phyloP scores from a whole-genome alignment of 2,888 invertebrate genomes.

The Dynastes grantii region DNA sequence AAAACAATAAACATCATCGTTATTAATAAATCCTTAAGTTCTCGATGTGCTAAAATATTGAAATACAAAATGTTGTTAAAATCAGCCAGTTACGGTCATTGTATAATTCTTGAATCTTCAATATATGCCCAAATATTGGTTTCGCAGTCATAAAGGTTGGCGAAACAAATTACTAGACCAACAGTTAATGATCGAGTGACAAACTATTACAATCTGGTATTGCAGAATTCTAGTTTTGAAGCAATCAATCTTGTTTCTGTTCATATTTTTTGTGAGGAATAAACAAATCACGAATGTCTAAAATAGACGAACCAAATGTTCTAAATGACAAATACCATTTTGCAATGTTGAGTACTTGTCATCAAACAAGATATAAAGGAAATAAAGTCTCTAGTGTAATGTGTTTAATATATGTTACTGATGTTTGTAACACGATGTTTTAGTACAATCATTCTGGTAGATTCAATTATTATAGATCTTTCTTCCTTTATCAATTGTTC shows the following conservation, averaged over 20 bases:
- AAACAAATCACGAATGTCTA: neutral
- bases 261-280: neutral
- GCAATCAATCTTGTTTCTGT: neutral
- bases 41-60: too few species aligned
- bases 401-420: conserved; percentile 39
- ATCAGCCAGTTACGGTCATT: too few species aligned
- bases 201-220: conserved; percentile 3
- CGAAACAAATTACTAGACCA: neutral
- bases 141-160: neutral
- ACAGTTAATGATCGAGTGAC: neutral
- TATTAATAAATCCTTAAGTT: too few species aligned
- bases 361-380: too few species aligned
- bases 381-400: neutral
- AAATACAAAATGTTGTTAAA: too few species aligned
- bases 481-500: neutral
- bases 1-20: too few species aligned
- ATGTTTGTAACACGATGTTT: conserved; percentile 42
- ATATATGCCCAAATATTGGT: neutral
- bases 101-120: too few species aligned
- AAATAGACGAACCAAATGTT: too few species aligned
- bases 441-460: conserved; percentile 57
- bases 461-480: conserved; percentile 49
- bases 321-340: too few species aligned
- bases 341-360: too few species aligned
- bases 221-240: neutral